Evolutionary conservation across 1,140 invertebrate species (phyloP).

Genomic region (Tyrophagus putrescentiae): DNA sequence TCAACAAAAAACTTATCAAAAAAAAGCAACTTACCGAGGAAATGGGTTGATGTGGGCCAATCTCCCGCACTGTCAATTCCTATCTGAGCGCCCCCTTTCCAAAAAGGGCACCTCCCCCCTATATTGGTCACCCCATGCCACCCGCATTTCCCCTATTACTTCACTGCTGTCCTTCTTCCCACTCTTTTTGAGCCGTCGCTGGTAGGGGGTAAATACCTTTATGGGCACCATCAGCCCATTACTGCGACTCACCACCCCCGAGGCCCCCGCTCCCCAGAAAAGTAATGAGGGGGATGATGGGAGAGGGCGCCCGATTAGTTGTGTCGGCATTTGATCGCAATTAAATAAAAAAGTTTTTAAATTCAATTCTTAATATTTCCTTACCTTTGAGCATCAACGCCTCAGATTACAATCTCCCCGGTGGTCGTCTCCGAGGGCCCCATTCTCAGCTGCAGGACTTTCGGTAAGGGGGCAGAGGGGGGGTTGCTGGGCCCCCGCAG

Average conservation of each 20-base stretch:
- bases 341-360: neutral
- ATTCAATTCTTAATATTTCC: neutral
- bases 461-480: slow-evolving; percentile 34
- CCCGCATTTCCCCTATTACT: slow-evolving; percentile 31
- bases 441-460: slow-evolving; percentile 34
- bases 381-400: slow-evolving; percentile 38
- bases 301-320: slow-evolving; percentile 32
- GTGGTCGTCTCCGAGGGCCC: slow-evolving; percentile 37
- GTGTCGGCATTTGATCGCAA: slow-evolving; percentile 25
- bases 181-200: slow-evolving; percentile 31
- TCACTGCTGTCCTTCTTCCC: slow-evolving; percentile 34
- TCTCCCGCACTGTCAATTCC: slow-evolving; percentile 22
- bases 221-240: slow-evolving; percentile 48
- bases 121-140: slow-evolving; percentile 31
- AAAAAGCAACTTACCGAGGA: too few species aligned
- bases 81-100: slow-evolving; percentile 22
- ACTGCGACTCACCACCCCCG: slow-evolving; percentile 76
- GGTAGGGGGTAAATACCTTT: slow-evolving; percentile 35
- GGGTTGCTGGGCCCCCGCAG: slow-evolving; percentile 30
- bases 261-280: slow-evolving; percentile 47
- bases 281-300: slow-evolving; percentile 32
- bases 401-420: slow-evolving; percentile 47
- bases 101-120: slow-evolving; percentile 28
- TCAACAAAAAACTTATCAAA: too few species aligned
- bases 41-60: slow-evolving; percentile 22